phyloP scores from a whole-genome alignment of 1,140 invertebrate species.

The Anoplophora glabripennis region DNA sequence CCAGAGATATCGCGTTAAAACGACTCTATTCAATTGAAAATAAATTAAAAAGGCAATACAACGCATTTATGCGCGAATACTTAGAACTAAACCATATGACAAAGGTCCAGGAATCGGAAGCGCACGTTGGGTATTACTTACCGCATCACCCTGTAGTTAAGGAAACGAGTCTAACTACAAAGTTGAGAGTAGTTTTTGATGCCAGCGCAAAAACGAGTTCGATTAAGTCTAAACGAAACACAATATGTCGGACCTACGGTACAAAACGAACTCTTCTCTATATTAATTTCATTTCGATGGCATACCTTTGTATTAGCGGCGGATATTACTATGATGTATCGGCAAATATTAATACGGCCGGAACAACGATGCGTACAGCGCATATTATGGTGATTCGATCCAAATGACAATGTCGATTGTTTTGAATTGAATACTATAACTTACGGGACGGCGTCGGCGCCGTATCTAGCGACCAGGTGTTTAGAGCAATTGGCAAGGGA shows the following conservation, averaged over 20 bases:
- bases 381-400: constrained; percentile 38
- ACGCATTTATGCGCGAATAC: no score
- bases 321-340: constrained; percentile 49
- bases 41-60: no score
- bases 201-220: constrained; percentile 29
- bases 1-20: no score
- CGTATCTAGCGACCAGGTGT: constrained; percentile 35
- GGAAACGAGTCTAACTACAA: constrained; percentile 31
- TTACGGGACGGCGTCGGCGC: constrained; percentile 18
- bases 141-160: background rate
- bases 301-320: constrained; percentile 42
- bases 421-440: constrained; percentile 43
- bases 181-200: constrained; percentile 45
- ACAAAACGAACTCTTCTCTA: constrained; percentile 38
- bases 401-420: constrained; percentile 28
- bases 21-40: no score
- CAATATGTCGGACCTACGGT: constrained; percentile 36
- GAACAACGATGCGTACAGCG: constrained; percentile 34
- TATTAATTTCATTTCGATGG: constrained; percentile 39
- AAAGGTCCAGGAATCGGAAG: background rate
- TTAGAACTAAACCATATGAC: no score
- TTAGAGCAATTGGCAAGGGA: constrained; percentile 43
- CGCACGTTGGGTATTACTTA: background rate
- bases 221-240: constrained; percentile 36
- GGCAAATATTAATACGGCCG: constrained; percentile 39